These are phyloP conservation scores for Prunella himalayana DNA, from an alignment of 2,113 vertebrate genomes.

Conservation along the genomic window DNA sequence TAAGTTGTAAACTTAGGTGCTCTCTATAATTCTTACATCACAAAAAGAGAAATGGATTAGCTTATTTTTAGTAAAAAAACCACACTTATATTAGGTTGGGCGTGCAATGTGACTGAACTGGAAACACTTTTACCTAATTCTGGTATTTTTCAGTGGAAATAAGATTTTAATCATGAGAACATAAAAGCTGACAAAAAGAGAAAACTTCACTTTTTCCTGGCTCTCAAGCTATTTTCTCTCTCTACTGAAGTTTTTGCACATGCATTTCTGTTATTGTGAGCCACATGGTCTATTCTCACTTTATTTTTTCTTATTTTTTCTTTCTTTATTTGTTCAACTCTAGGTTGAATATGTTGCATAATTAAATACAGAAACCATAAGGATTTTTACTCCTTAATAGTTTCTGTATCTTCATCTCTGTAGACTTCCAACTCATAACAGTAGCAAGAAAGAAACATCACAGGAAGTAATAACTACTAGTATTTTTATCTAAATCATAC, in stretches of 20 bases:
- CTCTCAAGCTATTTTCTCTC: neutral
- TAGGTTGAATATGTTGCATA: neutral
- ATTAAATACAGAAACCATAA: neutral
- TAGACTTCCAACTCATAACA: neutral
- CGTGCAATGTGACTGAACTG: neutral
- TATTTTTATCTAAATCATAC: neutral
- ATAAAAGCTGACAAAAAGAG: neutral
- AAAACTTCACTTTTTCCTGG: neutral
- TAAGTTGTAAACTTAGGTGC: neutral
- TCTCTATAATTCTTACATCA: neutral
- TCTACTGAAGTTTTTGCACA: neutral
- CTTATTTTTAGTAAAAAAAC: neutral
- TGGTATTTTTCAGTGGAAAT: conserved; percentile 26
- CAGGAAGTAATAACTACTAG: neutral
- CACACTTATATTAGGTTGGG: neutral
- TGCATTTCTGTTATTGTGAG: neutral
- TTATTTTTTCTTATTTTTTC: neutral
- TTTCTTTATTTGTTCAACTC: neutral
- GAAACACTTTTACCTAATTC: conserved; percentile 3
- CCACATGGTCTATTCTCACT: neutral
- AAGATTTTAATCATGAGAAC: neutral
- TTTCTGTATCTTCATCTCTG: neutral
- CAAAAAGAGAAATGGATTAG: neutral
- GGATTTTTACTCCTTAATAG: neutral
- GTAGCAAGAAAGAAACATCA: neutral